Percentiles rank a stretch among this genome's conserved stretches.
These are phyloP conservation scores for Gallinago solitaria DNA, from an alignment of 2,797 vertebrate species.

Conservation along the genomic window DNA sequence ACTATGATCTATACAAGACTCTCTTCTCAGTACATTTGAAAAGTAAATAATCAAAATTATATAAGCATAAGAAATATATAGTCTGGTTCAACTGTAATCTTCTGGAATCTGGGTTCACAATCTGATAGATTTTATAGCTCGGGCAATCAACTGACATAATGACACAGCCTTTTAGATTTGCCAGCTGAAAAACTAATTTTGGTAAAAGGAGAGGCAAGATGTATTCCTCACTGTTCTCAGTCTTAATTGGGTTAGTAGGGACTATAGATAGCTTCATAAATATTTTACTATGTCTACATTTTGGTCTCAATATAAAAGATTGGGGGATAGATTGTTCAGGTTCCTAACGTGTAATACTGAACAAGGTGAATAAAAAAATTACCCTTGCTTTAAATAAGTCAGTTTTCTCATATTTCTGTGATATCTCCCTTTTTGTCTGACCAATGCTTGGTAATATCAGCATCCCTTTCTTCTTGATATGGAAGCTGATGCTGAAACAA, in stretches of 20 bases:
- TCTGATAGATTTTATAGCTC: constrained; percentile 7
- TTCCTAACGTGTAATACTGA: background rate
- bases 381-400: background rate
- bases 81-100: background rate
- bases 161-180: background rate
- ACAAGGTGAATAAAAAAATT: background rate
- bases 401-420: background rate
- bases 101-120: background rate
- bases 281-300: background rate
- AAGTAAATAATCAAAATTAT: constrained; percentile 13
- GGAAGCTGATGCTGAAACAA: background rate
- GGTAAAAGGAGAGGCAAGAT: constrained; percentile 8
- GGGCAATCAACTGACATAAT: background rate
- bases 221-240: constrained; percentile 2
- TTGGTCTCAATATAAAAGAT: background rate
- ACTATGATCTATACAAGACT: background rate
- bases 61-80: background rate
- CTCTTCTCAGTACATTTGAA: background rate
- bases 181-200: constrained; percentile 29
- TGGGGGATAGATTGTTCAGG: background rate
- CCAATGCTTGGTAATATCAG: background rate
- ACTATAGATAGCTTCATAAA: constrained; percentile 39
- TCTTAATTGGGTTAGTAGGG: background rate
- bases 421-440: background rate
- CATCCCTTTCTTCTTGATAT: background rate